phyloP scores from a whole-genome alignment of 2,888 invertebrate genomes.

The Yponomeuta sedellus region DNA sequence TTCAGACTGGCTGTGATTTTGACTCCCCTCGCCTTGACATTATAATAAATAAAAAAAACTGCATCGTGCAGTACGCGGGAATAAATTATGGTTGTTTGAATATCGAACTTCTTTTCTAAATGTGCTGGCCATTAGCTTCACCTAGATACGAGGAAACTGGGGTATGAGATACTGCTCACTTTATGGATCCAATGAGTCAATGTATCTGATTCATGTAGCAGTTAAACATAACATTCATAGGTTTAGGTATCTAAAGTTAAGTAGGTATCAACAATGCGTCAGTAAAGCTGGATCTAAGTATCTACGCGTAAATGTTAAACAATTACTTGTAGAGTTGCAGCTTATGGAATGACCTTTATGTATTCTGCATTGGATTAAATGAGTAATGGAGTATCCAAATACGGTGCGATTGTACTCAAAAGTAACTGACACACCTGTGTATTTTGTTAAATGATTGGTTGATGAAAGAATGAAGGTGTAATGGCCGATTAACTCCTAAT shows the following conservation, averaged over 20 bases:
- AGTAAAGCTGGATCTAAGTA: not conserved
- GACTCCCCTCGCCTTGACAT: slow-evolving; percentile 49
- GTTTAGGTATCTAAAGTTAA: not conserved
- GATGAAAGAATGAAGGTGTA: not conserved
- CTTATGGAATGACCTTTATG: not conserved
- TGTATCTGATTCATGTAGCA: not conserved
- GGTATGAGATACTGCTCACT: not conserved
- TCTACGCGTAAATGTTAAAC: not conserved
- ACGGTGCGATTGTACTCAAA: not conserved
- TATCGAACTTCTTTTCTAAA: not conserved
- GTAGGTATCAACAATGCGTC: not conserved
- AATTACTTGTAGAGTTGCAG: not conserved
- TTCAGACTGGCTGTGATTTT: slow-evolving; percentile 45
- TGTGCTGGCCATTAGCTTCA: not conserved
- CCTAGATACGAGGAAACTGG: not conserved
- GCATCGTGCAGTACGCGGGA: not conserved
- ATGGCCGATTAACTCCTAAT: not conserved
- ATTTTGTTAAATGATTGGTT: not conserved
- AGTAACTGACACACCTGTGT: not conserved
- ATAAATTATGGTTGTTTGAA: not conserved
- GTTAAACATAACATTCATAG: not conserved
- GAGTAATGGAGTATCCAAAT: not conserved
- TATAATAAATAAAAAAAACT: slow-evolving; percentile 19
- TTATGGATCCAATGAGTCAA: not conserved
- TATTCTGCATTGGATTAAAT: not conserved